phyloP scores from a whole-genome alignment of 2,113 vertebrate genomes.

The Etia nguti region DNA sequence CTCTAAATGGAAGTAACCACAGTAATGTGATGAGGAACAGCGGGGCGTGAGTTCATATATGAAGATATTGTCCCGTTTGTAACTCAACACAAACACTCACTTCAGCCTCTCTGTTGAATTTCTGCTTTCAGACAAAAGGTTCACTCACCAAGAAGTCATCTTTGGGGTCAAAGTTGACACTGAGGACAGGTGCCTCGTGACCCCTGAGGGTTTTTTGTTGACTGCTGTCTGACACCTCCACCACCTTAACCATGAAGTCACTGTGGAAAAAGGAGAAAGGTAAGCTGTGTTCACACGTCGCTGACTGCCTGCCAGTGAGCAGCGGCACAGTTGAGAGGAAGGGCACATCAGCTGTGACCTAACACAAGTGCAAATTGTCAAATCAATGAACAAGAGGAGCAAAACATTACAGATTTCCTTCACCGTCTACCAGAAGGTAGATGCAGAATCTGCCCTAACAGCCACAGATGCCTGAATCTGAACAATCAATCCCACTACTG shows the following conservation, averaged over 20 bases:
- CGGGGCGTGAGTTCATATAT: not conserved
- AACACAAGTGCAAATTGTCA: not conserved
- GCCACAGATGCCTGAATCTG: not conserved
- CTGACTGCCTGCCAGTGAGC: not conserved
- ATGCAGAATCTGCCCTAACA: constrained; percentile 13
- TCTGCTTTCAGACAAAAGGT: not conserved
- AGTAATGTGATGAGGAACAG: not conserved
- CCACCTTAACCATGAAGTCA: constrained; percentile 93
- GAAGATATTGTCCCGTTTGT: not conserved
- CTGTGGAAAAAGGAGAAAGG: constrained; percentile 56
- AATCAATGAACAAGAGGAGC: not conserved
- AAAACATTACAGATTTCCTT: constrained; percentile 35
- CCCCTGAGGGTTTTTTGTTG: constrained; percentile 92
- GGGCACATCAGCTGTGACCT: not conserved
- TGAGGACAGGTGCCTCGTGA: constrained; percentile 89
- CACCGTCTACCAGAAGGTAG: not conserved
- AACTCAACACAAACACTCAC: not conserved
- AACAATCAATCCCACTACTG: constrained; percentile 50
- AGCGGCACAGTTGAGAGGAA: not conserved
- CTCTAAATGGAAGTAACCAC: not conserved
- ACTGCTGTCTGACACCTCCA: constrained; percentile 89
- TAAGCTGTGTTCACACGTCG: not conserved
- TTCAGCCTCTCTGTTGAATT: not conserved
- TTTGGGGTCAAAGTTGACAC: constrained; percentile 88
- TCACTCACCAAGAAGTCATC: constrained; percentile 85